Conservation (phyloP, 2,888 invertebrate genomes). For the Netelia melanura region DNA sequence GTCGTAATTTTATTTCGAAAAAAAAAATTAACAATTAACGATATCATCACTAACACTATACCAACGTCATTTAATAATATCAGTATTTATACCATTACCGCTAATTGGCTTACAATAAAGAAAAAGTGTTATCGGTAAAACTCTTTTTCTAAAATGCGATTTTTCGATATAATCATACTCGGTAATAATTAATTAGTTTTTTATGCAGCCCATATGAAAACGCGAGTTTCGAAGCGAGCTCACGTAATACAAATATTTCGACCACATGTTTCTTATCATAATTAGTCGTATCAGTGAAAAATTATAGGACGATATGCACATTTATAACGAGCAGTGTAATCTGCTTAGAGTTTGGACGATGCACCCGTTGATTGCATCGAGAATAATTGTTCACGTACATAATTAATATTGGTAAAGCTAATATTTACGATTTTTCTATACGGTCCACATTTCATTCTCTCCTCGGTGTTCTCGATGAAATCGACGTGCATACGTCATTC, state of each 20-base stretch:
- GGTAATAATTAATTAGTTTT: too few relatives aligned
- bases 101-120: too few relatives aligned
- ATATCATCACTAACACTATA: too few relatives aligned
- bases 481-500: constrained; percentile 47
- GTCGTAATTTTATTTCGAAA: too few relatives aligned
- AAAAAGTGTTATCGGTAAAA: too few relatives aligned
- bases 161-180: too few relatives aligned
- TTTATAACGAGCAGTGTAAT: not conserved
- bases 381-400: constrained; percentile 21
- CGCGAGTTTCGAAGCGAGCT: too few relatives aligned
- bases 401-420: not conserved
- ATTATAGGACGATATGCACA: not conserved
- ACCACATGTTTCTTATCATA: not conserved
- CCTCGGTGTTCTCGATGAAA: constrained; percentile 30
- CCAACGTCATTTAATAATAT: too few relatives aligned
- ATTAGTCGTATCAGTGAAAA: constrained; percentile 1
- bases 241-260: not conserved
- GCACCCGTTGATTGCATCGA: constrained; percentile 12
- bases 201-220: too few relatives aligned
- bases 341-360: constrained; percentile 14
- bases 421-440: not conserved
- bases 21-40: too few relatives aligned
- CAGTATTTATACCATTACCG: too few relatives aligned
- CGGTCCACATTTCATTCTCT: constrained; percentile 27
- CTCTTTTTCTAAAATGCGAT: too few relatives aligned